A percentile compares a stretch with the other conserved stretches of the same genome.
Evolutionary conservation across 1,140 invertebrate genomes (phyloP).

Genomic region (Trichonephila clavipes): DNA sequence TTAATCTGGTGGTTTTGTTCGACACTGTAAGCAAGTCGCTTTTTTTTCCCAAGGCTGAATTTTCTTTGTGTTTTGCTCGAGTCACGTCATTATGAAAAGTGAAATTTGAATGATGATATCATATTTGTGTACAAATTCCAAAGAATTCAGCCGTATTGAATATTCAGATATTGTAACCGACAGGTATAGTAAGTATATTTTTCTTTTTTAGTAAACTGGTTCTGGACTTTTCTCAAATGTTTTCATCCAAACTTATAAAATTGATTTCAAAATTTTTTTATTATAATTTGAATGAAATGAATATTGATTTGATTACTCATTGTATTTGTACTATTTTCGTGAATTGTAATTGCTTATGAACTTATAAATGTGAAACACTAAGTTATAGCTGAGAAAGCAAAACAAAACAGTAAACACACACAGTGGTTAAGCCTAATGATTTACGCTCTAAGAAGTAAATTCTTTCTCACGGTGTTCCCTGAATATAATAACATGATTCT

Average conservation of each 20-base stretch:
- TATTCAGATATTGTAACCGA: background rate
- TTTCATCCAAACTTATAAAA: background rate
- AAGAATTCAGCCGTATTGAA: background rate
- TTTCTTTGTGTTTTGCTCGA: constrained; percentile 21
- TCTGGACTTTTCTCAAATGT: background rate
- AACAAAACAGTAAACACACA: background rate
- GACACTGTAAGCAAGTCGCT: constrained; percentile 38
- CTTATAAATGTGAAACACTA: background rate
- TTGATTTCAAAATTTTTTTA: background rate
- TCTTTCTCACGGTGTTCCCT: background rate
- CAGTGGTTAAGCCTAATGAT: constrained; percentile 11
- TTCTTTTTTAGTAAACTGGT: background rate
- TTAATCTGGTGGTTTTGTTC: background rate
- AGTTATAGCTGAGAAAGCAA: background rate
- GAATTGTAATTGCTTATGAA: background rate
- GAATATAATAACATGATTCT: no score
- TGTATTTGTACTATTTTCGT: background rate
- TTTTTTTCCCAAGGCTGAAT: constrained; percentile 23
- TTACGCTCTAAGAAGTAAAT: background rate
- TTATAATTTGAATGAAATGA: background rate
- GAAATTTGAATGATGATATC: constrained; percentile 71
- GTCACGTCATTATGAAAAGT: constrained; percentile 59
- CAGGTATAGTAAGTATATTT: background rate
- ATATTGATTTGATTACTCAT: background rate
- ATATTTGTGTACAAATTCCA: constrained; percentile 32